Evolutionary conservation across 2,888 invertebrate species (phyloP).

Genomic region (Fragum fragum): DNA sequence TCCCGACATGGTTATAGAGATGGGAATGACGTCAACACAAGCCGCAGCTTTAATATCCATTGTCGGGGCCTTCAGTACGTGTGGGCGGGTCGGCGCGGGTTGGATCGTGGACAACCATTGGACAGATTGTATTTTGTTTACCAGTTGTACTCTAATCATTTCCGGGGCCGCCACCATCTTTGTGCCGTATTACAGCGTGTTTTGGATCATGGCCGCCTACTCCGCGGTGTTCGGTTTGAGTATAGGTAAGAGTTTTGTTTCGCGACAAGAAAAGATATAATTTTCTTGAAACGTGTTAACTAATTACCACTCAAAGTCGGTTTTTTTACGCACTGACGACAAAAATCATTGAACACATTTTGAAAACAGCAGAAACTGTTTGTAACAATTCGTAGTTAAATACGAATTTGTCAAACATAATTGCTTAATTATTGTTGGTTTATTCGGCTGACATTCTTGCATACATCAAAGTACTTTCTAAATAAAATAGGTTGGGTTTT

Average conservation of each 20-base stretch:
- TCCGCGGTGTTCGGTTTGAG: conserved; percentile 95
- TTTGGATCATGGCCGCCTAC: conserved; percentile 92
- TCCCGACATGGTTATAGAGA: conserved; percentile 70
- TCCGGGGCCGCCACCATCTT: conserved; percentile 94
- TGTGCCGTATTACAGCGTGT: conserved; percentile 94
- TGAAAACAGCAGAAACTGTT: no score
- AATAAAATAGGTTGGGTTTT: no score
- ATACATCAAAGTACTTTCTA: no score
- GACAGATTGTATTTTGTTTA: conserved; percentile 94
- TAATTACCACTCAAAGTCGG: no score
- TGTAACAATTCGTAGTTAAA: no score
- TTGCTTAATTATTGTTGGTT: no score
- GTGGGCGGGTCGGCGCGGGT: conserved; percentile 96
- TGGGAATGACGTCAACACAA: conserved; percentile 64
- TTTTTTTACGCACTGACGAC: no score
- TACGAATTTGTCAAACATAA: no score
- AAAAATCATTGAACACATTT: no score
- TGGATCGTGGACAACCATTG: conserved; percentile 91
- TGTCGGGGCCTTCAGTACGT: conserved; percentile 93
- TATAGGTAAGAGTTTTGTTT: conserved; percentile 81
- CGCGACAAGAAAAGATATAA: no score
- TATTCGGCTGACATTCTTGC: no score
- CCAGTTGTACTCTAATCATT: conserved; percentile 94
- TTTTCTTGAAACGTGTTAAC: no score
- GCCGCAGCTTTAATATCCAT: conserved; percentile 58